Evolutionary conservation across 1,140 invertebrate genomes (phyloP).

Genomic region (Ips nitidus): DNA sequence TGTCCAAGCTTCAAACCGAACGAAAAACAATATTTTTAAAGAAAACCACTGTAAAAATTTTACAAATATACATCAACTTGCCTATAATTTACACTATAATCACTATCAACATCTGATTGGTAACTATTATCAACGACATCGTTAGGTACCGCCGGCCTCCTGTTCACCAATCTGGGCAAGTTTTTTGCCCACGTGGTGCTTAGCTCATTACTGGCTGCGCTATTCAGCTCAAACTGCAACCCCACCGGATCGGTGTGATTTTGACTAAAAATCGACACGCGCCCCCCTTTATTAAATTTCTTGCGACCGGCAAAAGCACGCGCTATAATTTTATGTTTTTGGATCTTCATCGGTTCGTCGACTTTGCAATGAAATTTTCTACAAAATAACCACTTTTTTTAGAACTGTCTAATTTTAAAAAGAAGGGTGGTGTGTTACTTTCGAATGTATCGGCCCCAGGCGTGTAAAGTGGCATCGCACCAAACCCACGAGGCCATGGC

Average conservation of each 20-base stretch:
- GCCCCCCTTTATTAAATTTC: conserved; percentile 84
- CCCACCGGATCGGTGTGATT: no score
- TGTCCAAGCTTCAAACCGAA: no score
- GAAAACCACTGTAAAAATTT: no score
- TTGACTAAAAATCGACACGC: no score
- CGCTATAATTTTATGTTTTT: conserved; percentile 89
- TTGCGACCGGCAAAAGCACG: conserved; percentile 87
- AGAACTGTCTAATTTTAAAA: no score
- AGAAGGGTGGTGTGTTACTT: no score
- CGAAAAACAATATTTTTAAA: no score
- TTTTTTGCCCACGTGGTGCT: no score
- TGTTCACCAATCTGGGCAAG: conserved; percentile 79
- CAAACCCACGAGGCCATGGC: conserved; percentile 93
- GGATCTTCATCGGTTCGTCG: conserved; percentile 71
- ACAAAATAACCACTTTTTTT: conserved; percentile 24
- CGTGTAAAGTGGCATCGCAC: conserved; percentile 77
- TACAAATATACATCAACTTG: no score
- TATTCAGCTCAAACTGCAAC: no score
- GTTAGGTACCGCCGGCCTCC: conserved; percentile 75
- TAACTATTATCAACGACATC: conserved; percentile 63
- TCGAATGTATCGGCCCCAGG: conserved; percentile 81
- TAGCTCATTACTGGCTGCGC: no score
- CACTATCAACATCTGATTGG: conserved; percentile 60
- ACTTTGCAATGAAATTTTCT: conserved; percentile 70
- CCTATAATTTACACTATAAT: conserved; percentile 66